A percentile compares a stretch with the other conserved stretches of the same genome.
Evolutionary conservation across 92 coral and sea anemone species (phyloP).

Genomic region (Ricordea florida): DNA sequence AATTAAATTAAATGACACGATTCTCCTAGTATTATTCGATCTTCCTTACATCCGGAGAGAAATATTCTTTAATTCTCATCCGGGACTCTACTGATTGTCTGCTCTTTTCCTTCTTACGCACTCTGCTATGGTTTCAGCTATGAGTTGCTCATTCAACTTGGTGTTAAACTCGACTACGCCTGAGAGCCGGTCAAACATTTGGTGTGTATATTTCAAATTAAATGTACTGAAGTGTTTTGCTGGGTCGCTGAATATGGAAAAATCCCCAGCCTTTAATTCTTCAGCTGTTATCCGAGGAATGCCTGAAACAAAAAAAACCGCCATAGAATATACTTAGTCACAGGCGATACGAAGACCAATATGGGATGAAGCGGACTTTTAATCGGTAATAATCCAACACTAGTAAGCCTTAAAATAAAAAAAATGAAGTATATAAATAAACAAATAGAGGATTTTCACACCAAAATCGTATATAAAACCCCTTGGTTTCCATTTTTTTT

Average conservation of each 20-base stretch:
- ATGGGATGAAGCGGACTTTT: too few relatives aligned
- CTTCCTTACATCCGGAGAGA: too few relatives aligned
- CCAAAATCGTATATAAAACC: background rate
- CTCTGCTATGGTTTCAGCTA: slow-evolving; percentile 47
- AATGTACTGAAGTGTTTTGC: slow-evolving; percentile 49
- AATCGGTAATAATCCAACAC: too few relatives aligned
- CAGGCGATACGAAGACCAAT: too few relatives aligned
- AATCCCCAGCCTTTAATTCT: slow-evolving; percentile 45
- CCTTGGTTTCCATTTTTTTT: too few relatives aligned
- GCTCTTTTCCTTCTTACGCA: slow-evolving; percentile 30
- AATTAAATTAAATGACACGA: too few relatives aligned
- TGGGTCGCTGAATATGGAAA: slow-evolving; percentile 52
- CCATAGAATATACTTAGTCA: too few relatives aligned
- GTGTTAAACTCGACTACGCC: slow-evolving; percentile 55
- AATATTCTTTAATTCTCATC: background rate
- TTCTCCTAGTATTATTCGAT: too few relatives aligned
- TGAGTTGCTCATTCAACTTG: slow-evolving; percentile 32
- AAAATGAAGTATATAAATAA: too few relatives aligned
- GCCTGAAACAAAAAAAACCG: slow-evolving; percentile 35
- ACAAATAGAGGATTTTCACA: background rate
- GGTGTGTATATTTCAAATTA: slow-evolving; percentile 50
- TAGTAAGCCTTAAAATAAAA: too few relatives aligned
- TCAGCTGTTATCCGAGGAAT: slow-evolving; percentile 45
- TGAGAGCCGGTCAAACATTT: slow-evolving; percentile 49
- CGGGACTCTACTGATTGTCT: background rate